These are phyloP conservation scores for Gymnocheta viridis DNA, from an alignment of 2,888 invertebrate genomes.

Conservation along the genomic window DNA sequence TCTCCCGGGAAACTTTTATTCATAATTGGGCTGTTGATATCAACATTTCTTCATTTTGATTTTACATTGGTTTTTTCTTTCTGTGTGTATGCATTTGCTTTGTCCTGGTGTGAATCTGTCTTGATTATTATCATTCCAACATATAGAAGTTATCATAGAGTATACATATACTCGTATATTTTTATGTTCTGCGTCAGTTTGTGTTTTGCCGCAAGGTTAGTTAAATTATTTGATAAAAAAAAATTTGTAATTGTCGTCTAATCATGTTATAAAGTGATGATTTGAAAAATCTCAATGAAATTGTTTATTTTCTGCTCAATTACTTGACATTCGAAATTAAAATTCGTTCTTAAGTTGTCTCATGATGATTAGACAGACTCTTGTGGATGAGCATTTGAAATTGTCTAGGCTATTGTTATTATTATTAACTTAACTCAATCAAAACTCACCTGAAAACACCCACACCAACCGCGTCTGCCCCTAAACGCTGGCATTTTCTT, in stretches of 20 bases:
- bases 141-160: too few relatives aligned
- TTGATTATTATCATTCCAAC: too few relatives aligned
- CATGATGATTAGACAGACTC: neutral
- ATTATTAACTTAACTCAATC: neutral
- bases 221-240: too few relatives aligned
- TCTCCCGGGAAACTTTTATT: too few relatives aligned
- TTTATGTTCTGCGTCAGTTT: neutral
- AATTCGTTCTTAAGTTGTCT: neutral
- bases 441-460: slow-evolving; percentile 89
- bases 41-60: too few relatives aligned
- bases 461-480: slow-evolving; percentile 87
- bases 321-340: neutral
- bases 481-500: slow-evolving; percentile 86
- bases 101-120: too few relatives aligned
- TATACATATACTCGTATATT: too few relatives aligned
- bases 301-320: neutral
- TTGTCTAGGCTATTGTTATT: slow-evolving; percentile 16
- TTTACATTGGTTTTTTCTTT: too few relatives aligned
- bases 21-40: too few relatives aligned
- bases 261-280: neutral
- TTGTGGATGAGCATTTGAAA: neutral
- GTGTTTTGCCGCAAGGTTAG: too few relatives aligned
- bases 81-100: too few relatives aligned
- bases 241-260: neutral
- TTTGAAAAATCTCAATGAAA: neutral